Percentiles rank a stretch among this genome's conserved stretches.
These are phyloP conservation scores for Astreopora myriophthalma DNA, from an alignment of 64 coral and sea anemone genomes.

Conservation along the genomic window DNA sequence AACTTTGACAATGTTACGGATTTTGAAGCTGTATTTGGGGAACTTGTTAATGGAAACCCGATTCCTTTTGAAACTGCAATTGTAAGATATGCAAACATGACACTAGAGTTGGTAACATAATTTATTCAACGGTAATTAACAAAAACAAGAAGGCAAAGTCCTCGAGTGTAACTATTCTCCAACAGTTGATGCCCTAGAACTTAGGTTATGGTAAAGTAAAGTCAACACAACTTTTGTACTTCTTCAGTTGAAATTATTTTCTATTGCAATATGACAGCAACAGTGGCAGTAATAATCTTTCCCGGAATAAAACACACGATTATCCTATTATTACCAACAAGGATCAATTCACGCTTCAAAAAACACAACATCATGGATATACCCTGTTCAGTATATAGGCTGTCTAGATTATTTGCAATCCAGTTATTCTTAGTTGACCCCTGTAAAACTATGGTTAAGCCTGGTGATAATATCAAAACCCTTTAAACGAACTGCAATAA, in stretches of 20 bases:
- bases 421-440: neutral
- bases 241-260: too few relatives aligned
- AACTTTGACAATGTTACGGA: conserved; percentile 11
- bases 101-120: neutral
- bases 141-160: neutral
- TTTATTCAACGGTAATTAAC: neutral
- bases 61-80: neutral
- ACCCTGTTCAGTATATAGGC: too few relatives aligned
- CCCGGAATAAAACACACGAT: too few relatives aligned
- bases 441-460: neutral
- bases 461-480: neutral
- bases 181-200: too few relatives aligned
- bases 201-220: too few relatives aligned
- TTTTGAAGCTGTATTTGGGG: conserved; percentile 23
- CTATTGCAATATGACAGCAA: too few relatives aligned
- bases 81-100: neutral
- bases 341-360: too few relatives aligned
- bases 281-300: too few relatives aligned
- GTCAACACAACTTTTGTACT: too few relatives aligned
- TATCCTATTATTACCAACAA: too few relatives aligned
- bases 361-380: neutral
- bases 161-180: neutral
- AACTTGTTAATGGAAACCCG: conserved; percentile 49
- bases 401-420: too few relatives aligned
- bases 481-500: neutral